Evolutionary conservation across 2,888 invertebrate species (phyloP).

Genomic region (Caenorhabditis sp.): DNA sequence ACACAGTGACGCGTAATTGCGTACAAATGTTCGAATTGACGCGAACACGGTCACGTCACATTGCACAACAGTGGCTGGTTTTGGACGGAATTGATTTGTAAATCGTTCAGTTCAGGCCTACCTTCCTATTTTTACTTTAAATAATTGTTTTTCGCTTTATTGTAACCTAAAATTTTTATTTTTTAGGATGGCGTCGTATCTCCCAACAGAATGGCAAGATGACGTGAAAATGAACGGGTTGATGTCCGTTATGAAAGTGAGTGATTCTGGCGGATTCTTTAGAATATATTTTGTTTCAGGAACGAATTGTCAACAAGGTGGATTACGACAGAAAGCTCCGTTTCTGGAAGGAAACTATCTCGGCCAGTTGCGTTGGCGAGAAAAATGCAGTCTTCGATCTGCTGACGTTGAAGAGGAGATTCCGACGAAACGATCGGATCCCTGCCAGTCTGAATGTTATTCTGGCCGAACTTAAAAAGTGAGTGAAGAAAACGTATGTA

Average conservation of each 20-base stretch:
- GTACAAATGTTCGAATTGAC: constrained; percentile 1
- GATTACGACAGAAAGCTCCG: constrained; percentile 73
- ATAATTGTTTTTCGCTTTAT: too few species aligned
- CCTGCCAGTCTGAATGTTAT: constrained; percentile 70
- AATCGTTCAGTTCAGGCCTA: too few species aligned
- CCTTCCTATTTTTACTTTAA: too few species aligned
- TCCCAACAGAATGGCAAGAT: constrained; percentile 59
- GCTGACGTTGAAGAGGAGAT: constrained; percentile 66
- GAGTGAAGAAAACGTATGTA: constrained; percentile 13
- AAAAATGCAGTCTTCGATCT: constrained; percentile 66
- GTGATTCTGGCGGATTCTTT: background rate
- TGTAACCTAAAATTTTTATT: background rate
- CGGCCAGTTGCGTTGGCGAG: constrained; percentile 63
- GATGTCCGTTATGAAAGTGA: constrained; percentile 69
- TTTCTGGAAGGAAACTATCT: constrained; percentile 72
- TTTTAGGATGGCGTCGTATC: constrained; percentile 27
- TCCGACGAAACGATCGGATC: constrained; percentile 70
- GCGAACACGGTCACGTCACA: constrained; percentile 22
- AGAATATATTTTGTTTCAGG: constrained; percentile 44
- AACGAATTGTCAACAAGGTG: constrained; percentile 69
- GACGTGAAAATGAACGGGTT: constrained; percentile 70
- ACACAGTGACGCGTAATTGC: constrained; percentile 41
- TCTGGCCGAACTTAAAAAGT: constrained; percentile 71
- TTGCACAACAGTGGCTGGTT: background rate
- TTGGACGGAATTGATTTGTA: too few species aligned